phyloP scores from a whole-genome alignment of 2,797 vertebrate species.

The Chelmon rostratus region DNA sequence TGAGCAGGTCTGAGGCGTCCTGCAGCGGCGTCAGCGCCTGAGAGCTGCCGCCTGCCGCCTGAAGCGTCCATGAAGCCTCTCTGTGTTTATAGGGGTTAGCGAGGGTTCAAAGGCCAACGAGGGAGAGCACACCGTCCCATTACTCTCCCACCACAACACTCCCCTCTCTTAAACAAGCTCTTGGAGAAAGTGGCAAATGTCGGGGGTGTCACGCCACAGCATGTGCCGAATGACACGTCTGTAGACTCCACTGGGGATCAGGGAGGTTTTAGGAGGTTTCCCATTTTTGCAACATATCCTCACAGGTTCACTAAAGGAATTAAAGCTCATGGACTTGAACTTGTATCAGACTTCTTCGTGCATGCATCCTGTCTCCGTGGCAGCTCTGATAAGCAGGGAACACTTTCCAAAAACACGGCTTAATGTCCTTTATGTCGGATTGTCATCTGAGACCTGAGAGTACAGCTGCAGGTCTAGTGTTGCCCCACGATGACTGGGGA shows the following conservation, averaged over 20 bases:
- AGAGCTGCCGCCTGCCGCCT: conserved; percentile 38
- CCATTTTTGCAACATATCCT: neutral
- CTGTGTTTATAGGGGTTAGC: conserved; percentile 73
- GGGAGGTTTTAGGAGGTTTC: conserved; percentile 1
- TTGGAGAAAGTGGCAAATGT: conserved; percentile 66
- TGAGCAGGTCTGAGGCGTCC: neutral
- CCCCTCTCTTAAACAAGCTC: conserved; percentile 61
- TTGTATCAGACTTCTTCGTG: neutral
- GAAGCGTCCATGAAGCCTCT: conserved; percentile 38
- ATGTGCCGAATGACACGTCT: conserved; percentile 57
- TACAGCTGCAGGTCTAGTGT: conserved; percentile 73
- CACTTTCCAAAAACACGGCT: conserved; percentile 46
- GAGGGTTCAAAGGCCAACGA: conserved; percentile 74
- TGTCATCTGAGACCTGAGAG: conserved; percentile 64
- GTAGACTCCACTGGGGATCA: conserved; percentile 11
- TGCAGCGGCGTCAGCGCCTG: conserved; percentile 29
- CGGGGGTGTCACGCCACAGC: conserved; percentile 43
- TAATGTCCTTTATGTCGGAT: conserved; percentile 59
- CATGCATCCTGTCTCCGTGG: conserved; percentile 6
- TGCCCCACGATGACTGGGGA: conserved; percentile 63
- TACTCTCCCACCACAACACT: conserved; percentile 57
- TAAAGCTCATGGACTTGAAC: neutral
- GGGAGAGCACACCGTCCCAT: conserved; percentile 67
- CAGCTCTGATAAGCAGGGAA: neutral
- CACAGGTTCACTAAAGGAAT: neutral